A percentile compares a stretch with the other conserved stretches of the same genome.
Evolutionary conservation across 2,888 invertebrate species (phyloP).

Genomic region (Ariolimax columbianus): DNA sequence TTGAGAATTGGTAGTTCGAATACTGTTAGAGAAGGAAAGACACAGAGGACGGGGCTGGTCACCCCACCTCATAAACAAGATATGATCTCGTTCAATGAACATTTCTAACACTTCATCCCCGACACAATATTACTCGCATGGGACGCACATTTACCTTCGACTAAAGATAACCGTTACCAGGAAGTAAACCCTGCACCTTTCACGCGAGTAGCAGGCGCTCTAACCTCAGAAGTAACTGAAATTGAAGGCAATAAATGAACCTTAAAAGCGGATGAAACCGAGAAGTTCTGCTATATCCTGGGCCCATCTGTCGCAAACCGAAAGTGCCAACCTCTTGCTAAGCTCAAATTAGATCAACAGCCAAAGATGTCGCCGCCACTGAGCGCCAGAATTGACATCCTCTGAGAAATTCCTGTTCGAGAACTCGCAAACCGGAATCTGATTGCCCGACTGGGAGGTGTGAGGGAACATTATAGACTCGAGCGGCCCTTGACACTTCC

Average conservation of each 20-base stretch:
- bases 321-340: constrained; percentile 30
- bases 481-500: constrained; percentile 32
- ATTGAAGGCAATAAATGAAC: background rate
- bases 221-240: background rate
- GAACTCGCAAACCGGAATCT: constrained; percentile 37
- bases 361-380: background rate
- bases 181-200: too few relatives aligned
- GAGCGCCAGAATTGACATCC: constrained; percentile 42
- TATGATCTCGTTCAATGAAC: too few relatives aligned
- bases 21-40: too few relatives aligned
- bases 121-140: too few relatives aligned
- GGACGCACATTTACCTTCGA: too few relatives aligned
- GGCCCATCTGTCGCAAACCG: constrained; percentile 33
- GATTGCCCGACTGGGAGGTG: constrained; percentile 28
- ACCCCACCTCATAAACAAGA: too few relatives aligned
- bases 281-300: constrained; percentile 10
- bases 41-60: too few relatives aligned
- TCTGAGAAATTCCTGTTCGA: constrained; percentile 33
- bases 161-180: too few relatives aligned
- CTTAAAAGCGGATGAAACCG: background rate
- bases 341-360: constrained; percentile 36
- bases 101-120: too few relatives aligned
- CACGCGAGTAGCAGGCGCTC: too few relatives aligned
- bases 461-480: constrained; percentile 21
- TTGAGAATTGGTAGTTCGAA: too few relatives aligned